A percentile compares a stretch with the other conserved stretches of the same genome.
phyloP scores from a whole-genome alignment of 2,888 invertebrate species.

The Zeuzera pyrina region DNA sequence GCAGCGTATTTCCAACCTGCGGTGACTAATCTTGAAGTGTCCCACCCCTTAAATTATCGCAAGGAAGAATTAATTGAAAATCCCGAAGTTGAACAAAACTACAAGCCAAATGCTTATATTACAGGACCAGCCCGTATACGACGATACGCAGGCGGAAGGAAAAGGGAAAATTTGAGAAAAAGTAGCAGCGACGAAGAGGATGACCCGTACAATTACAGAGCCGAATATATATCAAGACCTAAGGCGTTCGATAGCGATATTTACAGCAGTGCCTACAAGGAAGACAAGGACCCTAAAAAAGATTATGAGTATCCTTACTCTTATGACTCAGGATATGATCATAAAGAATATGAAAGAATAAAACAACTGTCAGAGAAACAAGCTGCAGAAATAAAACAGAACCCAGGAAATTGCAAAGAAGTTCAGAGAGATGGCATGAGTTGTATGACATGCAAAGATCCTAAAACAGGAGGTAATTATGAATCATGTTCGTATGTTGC shows the following conservation, averaged over 20 bases:
- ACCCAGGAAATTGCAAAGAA: constrained; percentile 77
- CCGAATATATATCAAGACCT: constrained; percentile 60
- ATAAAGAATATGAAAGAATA: constrained; percentile 69
- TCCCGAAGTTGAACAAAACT: constrained; percentile 49
- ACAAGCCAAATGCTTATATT: constrained; percentile 66
- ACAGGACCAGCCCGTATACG: constrained; percentile 59
- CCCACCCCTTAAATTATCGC: constrained; percentile 56
- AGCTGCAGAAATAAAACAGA: constrained; percentile 74
- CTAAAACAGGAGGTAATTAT: constrained; percentile 81
- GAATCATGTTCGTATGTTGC: constrained; percentile 87
- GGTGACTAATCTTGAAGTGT: constrained; percentile 54
- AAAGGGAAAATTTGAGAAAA: constrained; percentile 46
- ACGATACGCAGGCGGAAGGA: constrained; percentile 63
- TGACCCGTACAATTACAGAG: constrained; percentile 68
- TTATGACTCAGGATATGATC: constrained; percentile 65
- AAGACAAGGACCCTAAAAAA: constrained; percentile 47
- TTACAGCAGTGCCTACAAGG: constrained; percentile 61
- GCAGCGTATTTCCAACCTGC: constrained; percentile 60
- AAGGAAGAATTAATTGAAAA: constrained; percentile 50
- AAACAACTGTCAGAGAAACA: constrained; percentile 76
- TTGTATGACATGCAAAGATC: constrained; percentile 82
- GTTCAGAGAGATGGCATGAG: constrained; percentile 77
- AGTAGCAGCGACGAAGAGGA: constrained; percentile 39
- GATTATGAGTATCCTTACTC: constrained; percentile 63
- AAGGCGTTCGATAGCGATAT: constrained; percentile 62